Conservation (phyloP, 2,888 invertebrate genomes). For the Tigriopus californicus region DNA sequence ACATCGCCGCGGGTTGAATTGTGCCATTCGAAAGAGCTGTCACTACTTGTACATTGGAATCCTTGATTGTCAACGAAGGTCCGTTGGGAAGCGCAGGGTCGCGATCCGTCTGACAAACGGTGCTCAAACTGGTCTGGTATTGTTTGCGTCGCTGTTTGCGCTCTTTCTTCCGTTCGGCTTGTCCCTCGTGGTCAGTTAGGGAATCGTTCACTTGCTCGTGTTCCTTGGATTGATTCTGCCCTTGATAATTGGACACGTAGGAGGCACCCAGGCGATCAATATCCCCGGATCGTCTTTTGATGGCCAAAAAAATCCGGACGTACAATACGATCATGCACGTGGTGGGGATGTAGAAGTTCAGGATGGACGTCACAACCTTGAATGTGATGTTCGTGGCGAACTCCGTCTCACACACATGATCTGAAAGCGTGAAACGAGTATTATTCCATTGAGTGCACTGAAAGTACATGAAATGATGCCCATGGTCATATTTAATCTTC, state of each 20-base stretch:
- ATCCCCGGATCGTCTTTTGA: conserved; percentile 5
- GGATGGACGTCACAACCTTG: conserved; percentile 32
- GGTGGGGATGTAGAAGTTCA: conserved; percentile 34
- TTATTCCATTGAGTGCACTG: background rate
- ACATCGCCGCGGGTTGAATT: too few species aligned
- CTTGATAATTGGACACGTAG: background rate
- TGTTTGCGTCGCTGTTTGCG: background rate
- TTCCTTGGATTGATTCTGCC: background rate
- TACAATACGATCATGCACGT: conserved; percentile 32
- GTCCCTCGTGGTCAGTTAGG: background rate
- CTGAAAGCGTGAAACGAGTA: background rate
- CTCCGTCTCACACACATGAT: conserved; percentile 32
- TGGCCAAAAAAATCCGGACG: conserved; percentile 20
- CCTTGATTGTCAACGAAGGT: too few species aligned
- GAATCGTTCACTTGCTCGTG: background rate
- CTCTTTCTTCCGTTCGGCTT: background rate
- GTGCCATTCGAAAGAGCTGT: too few species aligned
- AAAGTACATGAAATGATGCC: background rate
- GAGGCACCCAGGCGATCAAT: conserved; percentile 5
- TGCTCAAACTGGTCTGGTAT: background rate
- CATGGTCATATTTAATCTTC: too few species aligned
- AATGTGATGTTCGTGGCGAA: conserved; percentile 31
- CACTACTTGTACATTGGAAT: too few species aligned
- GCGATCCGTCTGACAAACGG: too few species aligned
- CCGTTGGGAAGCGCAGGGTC: too few species aligned